Evolutionary conservation across 2,888 invertebrate genomes (phyloP).

Genomic region (Drosophila rellima): DNA sequence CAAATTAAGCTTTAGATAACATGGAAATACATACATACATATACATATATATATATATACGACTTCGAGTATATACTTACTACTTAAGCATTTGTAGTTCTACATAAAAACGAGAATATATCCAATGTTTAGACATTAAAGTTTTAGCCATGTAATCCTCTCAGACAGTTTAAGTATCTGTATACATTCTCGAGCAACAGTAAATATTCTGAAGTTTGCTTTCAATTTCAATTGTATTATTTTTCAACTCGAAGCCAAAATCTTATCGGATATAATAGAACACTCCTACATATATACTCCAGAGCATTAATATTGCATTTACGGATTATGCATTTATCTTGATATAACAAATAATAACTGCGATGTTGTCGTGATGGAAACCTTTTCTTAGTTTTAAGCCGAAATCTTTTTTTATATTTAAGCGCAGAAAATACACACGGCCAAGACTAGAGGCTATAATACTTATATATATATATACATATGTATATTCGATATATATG

Average conservation of each 20-base stretch:
- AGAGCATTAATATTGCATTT: slow-evolving; percentile 61
- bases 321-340: slow-evolving; percentile 67
- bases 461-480: slow-evolving; percentile 24
- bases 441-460: slow-evolving; percentile 35
- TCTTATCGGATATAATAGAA: slow-evolving; percentile 25
- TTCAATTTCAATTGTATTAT: neutral
- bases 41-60: slow-evolving; percentile 16
- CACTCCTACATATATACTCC: slow-evolving; percentile 18
- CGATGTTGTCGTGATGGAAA: slow-evolving; percentile 57
- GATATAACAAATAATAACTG: slow-evolving; percentile 36
- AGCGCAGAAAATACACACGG: slow-evolving; percentile 38
- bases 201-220: slow-evolving; percentile 12
- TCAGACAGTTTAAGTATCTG: slow-evolving; percentile 3
- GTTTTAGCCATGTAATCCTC: slow-evolving; percentile 39
- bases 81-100: slow-evolving; percentile 18
- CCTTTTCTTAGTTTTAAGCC: slow-evolving; percentile 61
- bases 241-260: slow-evolving; percentile 56
- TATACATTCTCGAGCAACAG: slow-evolving; percentile 19
- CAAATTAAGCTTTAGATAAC: slow-evolving; percentile 62
- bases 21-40: slow-evolving; percentile 34
- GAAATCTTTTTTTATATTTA: slow-evolving; percentile 47
- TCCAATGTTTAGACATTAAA: slow-evolving; percentile 52
- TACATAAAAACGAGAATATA: slow-evolving; percentile 17
- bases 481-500: slow-evolving; percentile 58
- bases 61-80: slow-evolving; percentile 5